Conservation (phyloP, 1,140 invertebrate genomes). For the Sminthurides bifidus region DNA sequence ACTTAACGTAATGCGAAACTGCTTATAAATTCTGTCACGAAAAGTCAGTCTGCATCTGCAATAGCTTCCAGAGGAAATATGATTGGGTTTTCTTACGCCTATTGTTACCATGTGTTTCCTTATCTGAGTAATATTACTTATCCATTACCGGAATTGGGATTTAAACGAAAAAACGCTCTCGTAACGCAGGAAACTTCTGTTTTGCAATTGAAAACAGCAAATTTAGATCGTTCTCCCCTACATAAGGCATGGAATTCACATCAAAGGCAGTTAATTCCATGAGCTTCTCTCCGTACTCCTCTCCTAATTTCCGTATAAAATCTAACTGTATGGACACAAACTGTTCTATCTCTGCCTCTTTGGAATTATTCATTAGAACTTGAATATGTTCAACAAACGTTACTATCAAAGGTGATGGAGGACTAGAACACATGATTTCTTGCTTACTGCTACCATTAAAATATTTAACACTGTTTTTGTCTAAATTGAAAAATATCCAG, state of each 20-base stretch:
- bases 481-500: slow-evolving; percentile 14
- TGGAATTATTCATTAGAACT: not conserved
- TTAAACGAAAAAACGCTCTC: not conserved
- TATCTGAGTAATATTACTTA: no score
- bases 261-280: not conserved
- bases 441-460: slow-evolving; percentile 3
- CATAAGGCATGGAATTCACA: slow-evolving; percentile 5
- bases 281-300: slow-evolving; percentile 9
- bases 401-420: slow-evolving; percentile 1
- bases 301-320: slow-evolving; percentile 15
- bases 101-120: no score
- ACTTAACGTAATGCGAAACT: no score
- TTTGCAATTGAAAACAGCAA: slow-evolving; percentile 6
- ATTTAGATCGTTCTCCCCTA: slow-evolving; percentile 9
- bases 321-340: slow-evolving; percentile 12
- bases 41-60: no score
- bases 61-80: no score
- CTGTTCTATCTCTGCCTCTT: slow-evolving; percentile 13
- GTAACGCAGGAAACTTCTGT: not conserved
- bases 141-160: no score
- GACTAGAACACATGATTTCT: not conserved
- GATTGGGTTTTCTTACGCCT: no score
- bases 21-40: no score
- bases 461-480: slow-evolving; percentile 17
- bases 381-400: slow-evolving; percentile 11